Conservation (phyloP, 37 sponge, comb jelly and placozoan species). For the Tethya wilhelma region DNA sequence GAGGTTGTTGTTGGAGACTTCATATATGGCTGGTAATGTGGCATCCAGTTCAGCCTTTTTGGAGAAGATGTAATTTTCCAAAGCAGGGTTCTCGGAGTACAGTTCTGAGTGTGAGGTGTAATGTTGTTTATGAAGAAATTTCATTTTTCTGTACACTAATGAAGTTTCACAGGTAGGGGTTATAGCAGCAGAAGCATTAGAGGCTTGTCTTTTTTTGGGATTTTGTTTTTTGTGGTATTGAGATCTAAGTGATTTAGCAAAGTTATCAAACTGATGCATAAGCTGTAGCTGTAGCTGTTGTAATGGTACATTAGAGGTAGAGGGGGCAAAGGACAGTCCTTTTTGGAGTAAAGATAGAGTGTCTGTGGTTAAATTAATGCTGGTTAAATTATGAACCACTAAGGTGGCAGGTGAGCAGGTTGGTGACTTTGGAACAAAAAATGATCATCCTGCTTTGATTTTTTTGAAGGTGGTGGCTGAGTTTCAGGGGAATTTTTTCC, state of each 20-base stretch:
- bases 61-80: not conserved
- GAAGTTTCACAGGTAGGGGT: not conserved
- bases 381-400: too few species aligned
- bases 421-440: too few species aligned
- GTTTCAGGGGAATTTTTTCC: too few species aligned
- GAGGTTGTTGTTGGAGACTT: not conserved
- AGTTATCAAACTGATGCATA: too few species aligned
- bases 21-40: not conserved
- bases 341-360: too few species aligned
- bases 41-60: not conserved
- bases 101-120: not conserved
- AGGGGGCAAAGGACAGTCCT: too few species aligned
- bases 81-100: not conserved
- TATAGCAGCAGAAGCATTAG: not conserved
- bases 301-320: too few species aligned
- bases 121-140: not conserved
- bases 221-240: not conserved
- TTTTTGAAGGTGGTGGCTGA: too few species aligned
- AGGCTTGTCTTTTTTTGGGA: not conserved
- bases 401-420: too few species aligned
- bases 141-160: not conserved
- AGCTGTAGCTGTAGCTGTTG: too few species aligned
- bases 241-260: not conserved
- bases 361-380: too few species aligned
- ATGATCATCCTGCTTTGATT: too few species aligned